Conservation (phyloP, 2,888 invertebrate genomes). For the Parapristionchus giblindavisi region DNA sequence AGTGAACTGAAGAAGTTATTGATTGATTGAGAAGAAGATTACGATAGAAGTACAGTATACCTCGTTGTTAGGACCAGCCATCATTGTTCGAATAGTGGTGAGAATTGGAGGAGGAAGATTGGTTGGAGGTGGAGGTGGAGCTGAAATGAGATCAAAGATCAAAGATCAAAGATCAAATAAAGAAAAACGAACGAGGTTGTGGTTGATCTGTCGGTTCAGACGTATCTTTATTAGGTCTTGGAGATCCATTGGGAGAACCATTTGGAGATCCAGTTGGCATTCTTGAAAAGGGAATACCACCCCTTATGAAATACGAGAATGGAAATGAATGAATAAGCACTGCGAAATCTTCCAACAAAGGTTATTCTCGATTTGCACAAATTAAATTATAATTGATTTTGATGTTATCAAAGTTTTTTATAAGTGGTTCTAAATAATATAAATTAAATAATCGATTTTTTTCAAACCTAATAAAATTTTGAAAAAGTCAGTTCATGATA, state of each 20-base stretch:
- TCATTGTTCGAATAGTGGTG: conserved; percentile 32
- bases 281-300: too few species aligned
- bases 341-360: too few species aligned
- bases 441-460: too few species aligned
- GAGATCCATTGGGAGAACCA: conserved; percentile 20
- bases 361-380: too few species aligned
- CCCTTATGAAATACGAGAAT: too few species aligned
- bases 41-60: not conserved
- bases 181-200: not conserved
- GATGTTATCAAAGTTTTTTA: too few species aligned
- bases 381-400: too few species aligned
- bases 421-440: too few species aligned
- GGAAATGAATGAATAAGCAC: too few species aligned
- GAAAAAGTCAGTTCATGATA: too few species aligned
- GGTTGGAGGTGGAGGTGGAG: conserved; percentile 8
- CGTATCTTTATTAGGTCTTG: conserved; percentile 5
- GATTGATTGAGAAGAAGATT: not conserved
- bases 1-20: conserved; percentile 18
- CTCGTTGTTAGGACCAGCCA: conserved; percentile 36
- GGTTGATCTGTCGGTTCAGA: not conserved
- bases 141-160: conserved; percentile 33
- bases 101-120: conserved; percentile 30
- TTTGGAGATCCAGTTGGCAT: conserved; percentile 1
- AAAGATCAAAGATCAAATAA: not conserved
- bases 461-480: too few species aligned